phyloP scores from a whole-genome alignment of 1,140 invertebrate genomes.

The Tetramorium alpestre region DNA sequence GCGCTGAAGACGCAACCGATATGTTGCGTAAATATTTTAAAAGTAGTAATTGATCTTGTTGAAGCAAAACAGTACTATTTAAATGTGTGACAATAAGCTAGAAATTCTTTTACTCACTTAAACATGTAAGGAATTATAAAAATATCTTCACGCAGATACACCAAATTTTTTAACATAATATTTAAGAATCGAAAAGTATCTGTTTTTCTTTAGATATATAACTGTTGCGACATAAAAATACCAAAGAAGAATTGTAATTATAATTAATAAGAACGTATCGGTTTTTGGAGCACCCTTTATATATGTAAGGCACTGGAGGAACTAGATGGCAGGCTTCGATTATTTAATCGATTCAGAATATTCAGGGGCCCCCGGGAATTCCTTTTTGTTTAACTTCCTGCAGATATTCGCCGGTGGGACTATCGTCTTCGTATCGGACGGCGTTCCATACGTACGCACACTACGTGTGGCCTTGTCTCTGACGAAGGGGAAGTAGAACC shows the following conservation, averaged over 20 bases:
- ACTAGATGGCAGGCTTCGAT: constrained; percentile 84
- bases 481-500: constrained; percentile 56
- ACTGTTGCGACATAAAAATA: neutral
- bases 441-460: constrained; percentile 11
- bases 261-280: neutral
- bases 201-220: neutral
- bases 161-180: neutral
- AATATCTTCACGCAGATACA: neutral
- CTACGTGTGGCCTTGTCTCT: constrained; percentile 40
- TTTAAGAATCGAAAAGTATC: neutral
- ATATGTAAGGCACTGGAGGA: constrained; percentile 54
- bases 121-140: neutral
- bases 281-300: constrained; percentile 30
- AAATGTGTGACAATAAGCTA: neutral
- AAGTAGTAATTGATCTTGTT: neutral
- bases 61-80: neutral
- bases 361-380: constrained; percentile 79
- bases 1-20: neutral
- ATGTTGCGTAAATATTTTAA: neutral
- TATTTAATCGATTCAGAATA: constrained; percentile 86
- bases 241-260: neutral
- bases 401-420: constrained; percentile 74
- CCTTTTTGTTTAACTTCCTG: constrained; percentile 85
- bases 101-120: neutral
- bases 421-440: constrained; percentile 60